phyloP scores from a whole-genome alignment of 1,140 invertebrate species.

The Meloidogyne chitwoodi region DNA sequence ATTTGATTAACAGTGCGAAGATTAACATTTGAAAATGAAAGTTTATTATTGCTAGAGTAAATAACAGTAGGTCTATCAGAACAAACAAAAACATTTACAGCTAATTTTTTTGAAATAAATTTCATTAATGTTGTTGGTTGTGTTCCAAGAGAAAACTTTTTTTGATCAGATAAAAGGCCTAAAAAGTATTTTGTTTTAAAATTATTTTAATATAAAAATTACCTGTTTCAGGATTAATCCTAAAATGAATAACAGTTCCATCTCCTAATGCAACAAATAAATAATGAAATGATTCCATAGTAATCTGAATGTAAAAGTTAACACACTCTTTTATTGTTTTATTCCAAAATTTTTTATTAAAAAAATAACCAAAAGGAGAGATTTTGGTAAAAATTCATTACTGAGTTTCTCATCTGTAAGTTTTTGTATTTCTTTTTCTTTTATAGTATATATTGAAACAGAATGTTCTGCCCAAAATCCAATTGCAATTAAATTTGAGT shows the following conservation, averaged over 20 bases:
- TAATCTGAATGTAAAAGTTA: constrained; percentile 61
- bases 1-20: constrained; percentile 95
- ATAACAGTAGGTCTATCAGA: constrained; percentile 96
- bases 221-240: constrained; percentile 42
- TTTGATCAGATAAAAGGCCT: constrained; percentile 60
- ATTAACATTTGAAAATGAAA: constrained; percentile 98
- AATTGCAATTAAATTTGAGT: constrained; percentile 77
- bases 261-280: constrained; percentile 78
- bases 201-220: neutral
- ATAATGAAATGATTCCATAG: constrained; percentile 74
- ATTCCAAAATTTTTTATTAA: neutral
- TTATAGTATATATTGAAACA: constrained; percentile 75
- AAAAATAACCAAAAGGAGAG: constrained; percentile 75
- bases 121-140: constrained; percentile 85
- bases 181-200: neutral
- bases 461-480: constrained; percentile 97
- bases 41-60: constrained; percentile 95
- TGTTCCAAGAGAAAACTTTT: constrained; percentile 78
- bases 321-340: neutral
- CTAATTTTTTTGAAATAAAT: constrained; percentile 72
- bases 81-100: constrained; percentile 95
- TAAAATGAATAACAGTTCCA: constrained; percentile 94
- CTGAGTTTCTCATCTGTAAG: constrained; percentile 75
- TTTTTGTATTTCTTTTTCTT: constrained; percentile 68
- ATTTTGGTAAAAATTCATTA: constrained; percentile 86